These are phyloP conservation scores for Trypoxylon attenuatum DNA, from an alignment of 2,888 invertebrate species.

Conservation along the genomic window DNA sequence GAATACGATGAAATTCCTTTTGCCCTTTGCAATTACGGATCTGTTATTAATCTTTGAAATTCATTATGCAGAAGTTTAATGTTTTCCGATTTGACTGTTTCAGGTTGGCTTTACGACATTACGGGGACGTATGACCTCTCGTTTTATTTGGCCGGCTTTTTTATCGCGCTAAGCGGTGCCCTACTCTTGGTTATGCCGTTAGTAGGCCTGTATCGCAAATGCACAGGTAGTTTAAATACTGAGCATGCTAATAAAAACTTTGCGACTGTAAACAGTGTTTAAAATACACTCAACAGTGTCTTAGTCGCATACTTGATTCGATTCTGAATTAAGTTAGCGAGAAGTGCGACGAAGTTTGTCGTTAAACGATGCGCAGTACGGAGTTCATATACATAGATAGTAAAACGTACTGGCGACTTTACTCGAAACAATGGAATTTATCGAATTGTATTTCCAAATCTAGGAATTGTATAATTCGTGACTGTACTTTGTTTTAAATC, in stretches of 20 bases:
- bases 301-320: too few species aligned
- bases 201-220: conserved; percentile 64
- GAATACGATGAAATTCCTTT: neutral
- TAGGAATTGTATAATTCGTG: conserved; percentile 40
- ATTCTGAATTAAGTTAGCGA: too few species aligned
- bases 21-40: too few species aligned
- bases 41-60: neutral
- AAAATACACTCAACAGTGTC: too few species aligned
- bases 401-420: too few species aligned
- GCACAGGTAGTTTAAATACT: conserved; percentile 43
- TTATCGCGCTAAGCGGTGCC: conserved; percentile 85
- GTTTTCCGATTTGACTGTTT: conserved; percentile 45
- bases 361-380: too few species aligned
- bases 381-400: too few species aligned
- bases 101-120: conserved; percentile 89
- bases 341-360: too few species aligned
- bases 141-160: conserved; percentile 87
- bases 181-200: conserved; percentile 77
- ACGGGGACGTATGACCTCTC: conserved; percentile 86
- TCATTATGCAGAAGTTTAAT: neutral
- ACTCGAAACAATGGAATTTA: conserved; percentile 30
- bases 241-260: conserved; percentile 56
- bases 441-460: conserved; percentile 27
- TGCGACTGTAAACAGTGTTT: conserved; percentile 66
- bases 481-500: conserved; percentile 7